Evolutionary conservation across 2,113 vertebrate species (phyloP), one percentile per base, ranked within the genome.

Genomic region (Sinocyclocheilus anshuiensis): DNA sequence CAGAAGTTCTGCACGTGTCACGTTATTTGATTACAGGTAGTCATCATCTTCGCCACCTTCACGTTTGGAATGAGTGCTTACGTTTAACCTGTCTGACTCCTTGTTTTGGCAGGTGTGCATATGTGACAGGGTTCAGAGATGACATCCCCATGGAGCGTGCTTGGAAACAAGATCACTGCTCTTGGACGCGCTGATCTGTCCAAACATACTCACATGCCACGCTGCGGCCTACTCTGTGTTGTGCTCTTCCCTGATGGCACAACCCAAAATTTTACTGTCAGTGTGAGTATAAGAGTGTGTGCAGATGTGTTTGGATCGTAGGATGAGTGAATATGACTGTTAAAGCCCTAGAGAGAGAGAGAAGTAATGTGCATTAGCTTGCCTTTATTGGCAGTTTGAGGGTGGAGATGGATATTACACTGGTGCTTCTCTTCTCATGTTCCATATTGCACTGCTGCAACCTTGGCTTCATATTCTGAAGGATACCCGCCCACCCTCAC

Each of bases 241-340:
- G 93, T 99, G 91, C 94, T 95, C 90, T 97, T 99, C 90, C 93
- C 98, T 94, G 96, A 99, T 96, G 95, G 96, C 94, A 96, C 94
- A 83, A 94, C 97, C 69, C 96, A 99, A 90, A 96, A 95, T 93
- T 99, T 99, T 94, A 97, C 95, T 94, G 94, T 97, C 93, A 97
- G 94, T 6, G 98, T 99, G 95, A 96, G 97, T 98, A 89, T 83
- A 76, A 55, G 55, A 20, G 8, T 69, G 48, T 76, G 42, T 65
- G 50, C 33, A 36, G 24, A 29, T 22, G 39, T 59, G 12, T 84
- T 55, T 42, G 13, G n/a, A 55, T 81, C 29, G 39, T 59, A 85
- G n/a, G 45, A 67, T 72, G 24, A 71, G 53, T 2, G 2, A 69
- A 63, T 71, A 20, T n/a, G 29, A n/a, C 69, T 42, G 50, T 48